Conservation (phyloP, 2,888 invertebrate genomes). For the Sesia apiformis region DNA sequence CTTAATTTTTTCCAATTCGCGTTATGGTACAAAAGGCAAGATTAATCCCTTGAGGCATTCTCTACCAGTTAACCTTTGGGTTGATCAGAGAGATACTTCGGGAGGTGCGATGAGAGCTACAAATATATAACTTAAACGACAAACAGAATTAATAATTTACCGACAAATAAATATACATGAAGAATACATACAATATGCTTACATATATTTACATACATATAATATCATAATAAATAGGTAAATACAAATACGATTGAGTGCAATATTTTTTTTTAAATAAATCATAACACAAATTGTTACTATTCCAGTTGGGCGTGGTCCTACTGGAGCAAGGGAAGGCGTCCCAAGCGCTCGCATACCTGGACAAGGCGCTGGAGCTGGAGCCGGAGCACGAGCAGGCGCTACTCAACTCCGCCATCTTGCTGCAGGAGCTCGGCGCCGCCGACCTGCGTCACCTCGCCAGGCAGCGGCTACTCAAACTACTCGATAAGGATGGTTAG, state of each 20-base stretch:
- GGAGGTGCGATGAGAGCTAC: no score
- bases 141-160: no score
- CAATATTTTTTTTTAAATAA: not conserved
- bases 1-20: no score
- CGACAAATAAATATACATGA: no score
- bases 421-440: slow-evolving; percentile 91
- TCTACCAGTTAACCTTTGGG: no score
- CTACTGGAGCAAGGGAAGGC: slow-evolving; percentile 94
- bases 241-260: not conserved
- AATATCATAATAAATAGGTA: not conserved
- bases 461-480: slow-evolving; percentile 84
- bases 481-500: slow-evolving; percentile 82
- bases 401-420: slow-evolving; percentile 93
- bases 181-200: no score
- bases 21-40: no score
- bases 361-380: slow-evolving; percentile 93
- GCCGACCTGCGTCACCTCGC: slow-evolving; percentile 86
- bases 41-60: no score
- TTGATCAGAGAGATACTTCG: no score
- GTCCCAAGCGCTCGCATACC: slow-evolving; percentile 90
- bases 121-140: no score
- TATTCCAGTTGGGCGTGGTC: slow-evolving; percentile 89
- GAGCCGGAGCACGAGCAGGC: slow-evolving; percentile 97
- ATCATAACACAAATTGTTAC: no score
- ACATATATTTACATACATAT: not conserved